Evolutionary conservation across 2,113 vertebrate genomes (phyloP), one percentile per base, ranked within the genome.

Genomic region (Oryzias woworae): DNA sequence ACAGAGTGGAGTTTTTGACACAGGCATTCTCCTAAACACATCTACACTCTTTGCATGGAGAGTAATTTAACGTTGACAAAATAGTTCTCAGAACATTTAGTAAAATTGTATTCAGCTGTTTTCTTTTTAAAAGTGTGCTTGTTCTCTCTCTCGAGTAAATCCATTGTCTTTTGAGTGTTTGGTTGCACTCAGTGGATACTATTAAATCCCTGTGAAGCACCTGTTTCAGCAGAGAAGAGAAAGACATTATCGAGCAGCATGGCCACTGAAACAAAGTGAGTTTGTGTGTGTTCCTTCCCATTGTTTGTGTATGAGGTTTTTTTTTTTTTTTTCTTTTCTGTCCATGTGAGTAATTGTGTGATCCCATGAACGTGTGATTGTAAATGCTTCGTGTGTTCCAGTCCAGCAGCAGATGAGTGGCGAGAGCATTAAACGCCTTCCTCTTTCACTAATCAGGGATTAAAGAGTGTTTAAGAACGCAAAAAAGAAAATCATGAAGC

Each of bases 401-500:
- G 83, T 83, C 80, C 73, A 84, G 71, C 48, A 59, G 68, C 66
- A 82, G 75, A 81, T 56, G 66, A 85, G 81, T 78, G 80, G 62
- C 72, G 60, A 69, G 67, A 71, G 78, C 80, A 88, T 86, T 81
- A 87, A 78, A 78, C 54, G 36, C 69, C 77, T 75, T 80, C 82
- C 81, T 73, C 69, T 67, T 57, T 23, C 58, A 66, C 80, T 86
- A 88, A 89, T 89, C 76, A 82, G 82, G 86, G 81, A 87, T 87
- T 86, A 89, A 80, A 80, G 71, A 45, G 68, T 78, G 65, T 77
- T 84, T 88, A 89, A 86, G 71, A 86, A 80, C 73, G 81, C 66
- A 76, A 83, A 76, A 83, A 66, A 72, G 66, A 84, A 68, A 78
- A 69, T 49, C 59, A 69, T 63, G 77, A 83, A 86, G 81, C 77